Percentiles rank a stretch among this genome's conserved stretches.
Conservation (phyloP, 2,113 vertebrate genomes). For the Mugil cephalus region DNA sequence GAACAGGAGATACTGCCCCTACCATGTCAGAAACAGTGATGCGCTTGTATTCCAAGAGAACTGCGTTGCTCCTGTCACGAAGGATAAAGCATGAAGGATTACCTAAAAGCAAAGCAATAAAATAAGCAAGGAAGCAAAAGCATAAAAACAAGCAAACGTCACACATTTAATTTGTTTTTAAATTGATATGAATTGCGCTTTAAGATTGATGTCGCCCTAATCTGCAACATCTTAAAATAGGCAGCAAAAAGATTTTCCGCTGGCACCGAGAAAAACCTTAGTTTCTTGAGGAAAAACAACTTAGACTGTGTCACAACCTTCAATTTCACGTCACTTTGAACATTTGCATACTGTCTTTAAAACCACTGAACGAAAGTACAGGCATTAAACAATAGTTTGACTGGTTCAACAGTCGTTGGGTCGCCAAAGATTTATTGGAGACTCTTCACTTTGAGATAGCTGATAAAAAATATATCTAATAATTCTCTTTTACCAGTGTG, state of each 20-base stretch:
- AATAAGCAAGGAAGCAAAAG: no score
- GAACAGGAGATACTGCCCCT: not conserved
- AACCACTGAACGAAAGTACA: not conserved
- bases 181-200: no score
- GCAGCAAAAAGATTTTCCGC: not conserved
- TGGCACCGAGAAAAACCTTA: not conserved
- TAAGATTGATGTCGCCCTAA: no score
- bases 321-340: not conserved
- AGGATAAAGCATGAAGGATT: no score
- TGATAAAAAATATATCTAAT: not conserved
- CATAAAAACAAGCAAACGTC: no score
- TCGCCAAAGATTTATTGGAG: not conserved
- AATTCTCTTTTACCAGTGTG: not conserved
- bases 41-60: not conserved
- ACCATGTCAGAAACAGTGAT: not conserved
- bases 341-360: not conserved
- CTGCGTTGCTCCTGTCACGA: no score
- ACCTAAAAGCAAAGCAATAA: no score
- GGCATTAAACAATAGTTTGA: slow-evolving; percentile 1
- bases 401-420: not conserved
- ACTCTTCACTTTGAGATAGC: not conserved
- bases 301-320: not conserved
- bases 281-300: not conserved
- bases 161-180: no score
- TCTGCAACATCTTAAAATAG: no score